Evolutionary conservation across 2,888 invertebrate genomes (phyloP).

Genomic region (Orthosia incerta): DNA sequence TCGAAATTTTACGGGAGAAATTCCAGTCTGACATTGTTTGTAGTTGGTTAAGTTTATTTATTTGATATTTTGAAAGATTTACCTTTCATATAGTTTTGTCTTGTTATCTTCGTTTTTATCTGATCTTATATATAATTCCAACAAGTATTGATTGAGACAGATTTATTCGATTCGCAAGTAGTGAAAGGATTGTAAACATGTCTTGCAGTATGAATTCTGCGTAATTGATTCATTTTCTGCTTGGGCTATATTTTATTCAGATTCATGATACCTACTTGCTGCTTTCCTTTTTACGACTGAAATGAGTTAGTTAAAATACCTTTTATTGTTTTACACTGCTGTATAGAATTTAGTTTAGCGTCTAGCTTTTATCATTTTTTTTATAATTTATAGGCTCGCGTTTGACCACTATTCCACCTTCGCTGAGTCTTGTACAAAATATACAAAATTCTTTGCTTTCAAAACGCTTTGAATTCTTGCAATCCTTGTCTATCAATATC

Average conservation of each 20-base stretch:
- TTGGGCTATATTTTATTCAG: slow-evolving; percentile 28
- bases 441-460: background rate
- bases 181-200: background rate
- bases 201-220: background rate
- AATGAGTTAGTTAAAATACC: slow-evolving; percentile 28
- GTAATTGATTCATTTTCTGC: background rate
- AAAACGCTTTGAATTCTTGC: background rate
- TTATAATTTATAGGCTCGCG: too few species aligned
- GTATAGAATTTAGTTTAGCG: background rate
- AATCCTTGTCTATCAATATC: too few species aligned
- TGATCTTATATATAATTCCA: background rate
- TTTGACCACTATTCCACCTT: too few species aligned
- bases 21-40: background rate
- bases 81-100: background rate
- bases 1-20: background rate
- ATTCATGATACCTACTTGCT: slow-evolving; percentile 16
- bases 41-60: background rate
- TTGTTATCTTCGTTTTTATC: background rate
- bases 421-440: background rate
- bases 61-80: background rate
- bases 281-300: slow-evolving; percentile 43
- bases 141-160: background rate
- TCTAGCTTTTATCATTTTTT: slow-evolving; percentile 1
- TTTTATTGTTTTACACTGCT: slow-evolving; percentile 1
- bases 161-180: background rate